Conservation (phyloP, 1,140 invertebrate genomes). For the Phymorhynchus buccinoides region DNA sequence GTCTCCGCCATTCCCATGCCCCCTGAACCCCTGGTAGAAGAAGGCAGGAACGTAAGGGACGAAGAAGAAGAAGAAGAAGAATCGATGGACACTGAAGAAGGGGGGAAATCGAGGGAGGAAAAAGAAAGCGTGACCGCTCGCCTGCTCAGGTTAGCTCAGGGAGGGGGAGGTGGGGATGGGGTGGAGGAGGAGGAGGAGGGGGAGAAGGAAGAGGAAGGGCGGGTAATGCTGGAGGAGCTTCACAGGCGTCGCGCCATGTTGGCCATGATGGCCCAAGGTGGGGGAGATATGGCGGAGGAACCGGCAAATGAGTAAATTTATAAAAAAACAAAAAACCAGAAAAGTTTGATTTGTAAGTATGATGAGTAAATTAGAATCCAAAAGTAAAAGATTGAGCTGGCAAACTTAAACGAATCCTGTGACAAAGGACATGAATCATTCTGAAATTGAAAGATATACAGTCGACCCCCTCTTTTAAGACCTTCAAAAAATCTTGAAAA, state of each 20-base stretch:
- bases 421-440: too few species aligned
- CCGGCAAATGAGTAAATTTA: conserved; percentile 33
- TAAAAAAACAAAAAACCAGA: too few species aligned
- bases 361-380: background rate
- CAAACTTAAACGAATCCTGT: too few species aligned
- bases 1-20: conserved; percentile 18
- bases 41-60: background rate
- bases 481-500: too few species aligned
- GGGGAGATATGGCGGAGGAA: conserved; percentile 32
- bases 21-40: background rate
- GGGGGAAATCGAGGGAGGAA: background rate
- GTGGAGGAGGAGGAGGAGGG: conserved; percentile 6
- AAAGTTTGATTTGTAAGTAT: background rate
- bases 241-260: conserved; percentile 37
- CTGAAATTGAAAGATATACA: background rate
- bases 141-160: conserved; percentile 36
- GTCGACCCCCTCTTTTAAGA: too few species aligned
- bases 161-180: conserved; percentile 35
- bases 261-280: conserved; percentile 42
- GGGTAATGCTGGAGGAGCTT: background rate
- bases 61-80: background rate
- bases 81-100: background rate
- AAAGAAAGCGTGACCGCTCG: conserved; percentile 24
- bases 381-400: conserved; percentile 21
- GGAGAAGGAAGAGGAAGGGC: conserved; percentile 1